These are phyloP conservation scores for Dryobates pubescens DNA, from an alignment of 2,797 vertebrate genomes.

Conservation along the genomic window DNA sequence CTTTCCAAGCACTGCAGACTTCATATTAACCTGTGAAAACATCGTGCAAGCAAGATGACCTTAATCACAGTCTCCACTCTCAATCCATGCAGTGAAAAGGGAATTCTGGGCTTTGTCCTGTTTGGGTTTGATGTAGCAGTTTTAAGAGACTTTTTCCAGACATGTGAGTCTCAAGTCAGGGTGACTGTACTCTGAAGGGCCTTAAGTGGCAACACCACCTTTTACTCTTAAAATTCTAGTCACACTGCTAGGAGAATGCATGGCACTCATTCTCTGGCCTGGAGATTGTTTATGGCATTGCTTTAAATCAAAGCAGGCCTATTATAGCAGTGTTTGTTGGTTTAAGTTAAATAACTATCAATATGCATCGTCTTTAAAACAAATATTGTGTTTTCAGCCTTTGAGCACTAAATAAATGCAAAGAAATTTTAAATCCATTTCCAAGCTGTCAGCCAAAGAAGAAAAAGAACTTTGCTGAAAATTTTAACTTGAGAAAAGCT, in stretches of 20 bases:
- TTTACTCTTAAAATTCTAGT: neutral
- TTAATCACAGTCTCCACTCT: neutral
- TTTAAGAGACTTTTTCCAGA: neutral
- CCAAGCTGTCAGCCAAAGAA: neutral
- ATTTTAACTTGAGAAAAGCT: neutral
- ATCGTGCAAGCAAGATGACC: rapidly evolving
- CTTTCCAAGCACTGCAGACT: neutral
- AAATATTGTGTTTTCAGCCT: neutral
- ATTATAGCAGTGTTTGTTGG: neutral
- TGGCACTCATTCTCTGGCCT: neutral
- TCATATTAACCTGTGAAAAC: neutral
- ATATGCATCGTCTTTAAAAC: slow-evolving; percentile 24
- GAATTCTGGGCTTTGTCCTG: neutral
- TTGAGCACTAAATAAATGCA: neutral
- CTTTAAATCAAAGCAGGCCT: neutral
- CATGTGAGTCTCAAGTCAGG: rapidly evolving
- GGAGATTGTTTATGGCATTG: neutral
- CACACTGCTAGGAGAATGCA: rapidly evolving
- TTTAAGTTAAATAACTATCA: slow-evolving; percentile 1
- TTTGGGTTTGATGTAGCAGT: neutral
- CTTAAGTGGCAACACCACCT: neutral
- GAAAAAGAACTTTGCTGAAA: neutral
- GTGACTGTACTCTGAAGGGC: neutral
- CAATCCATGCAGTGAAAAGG: neutral
- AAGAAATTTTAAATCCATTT: neutral